Evolutionary conservation across 2,888 invertebrate species (phyloP).

Genomic region (Rhingia campestris): DNA sequence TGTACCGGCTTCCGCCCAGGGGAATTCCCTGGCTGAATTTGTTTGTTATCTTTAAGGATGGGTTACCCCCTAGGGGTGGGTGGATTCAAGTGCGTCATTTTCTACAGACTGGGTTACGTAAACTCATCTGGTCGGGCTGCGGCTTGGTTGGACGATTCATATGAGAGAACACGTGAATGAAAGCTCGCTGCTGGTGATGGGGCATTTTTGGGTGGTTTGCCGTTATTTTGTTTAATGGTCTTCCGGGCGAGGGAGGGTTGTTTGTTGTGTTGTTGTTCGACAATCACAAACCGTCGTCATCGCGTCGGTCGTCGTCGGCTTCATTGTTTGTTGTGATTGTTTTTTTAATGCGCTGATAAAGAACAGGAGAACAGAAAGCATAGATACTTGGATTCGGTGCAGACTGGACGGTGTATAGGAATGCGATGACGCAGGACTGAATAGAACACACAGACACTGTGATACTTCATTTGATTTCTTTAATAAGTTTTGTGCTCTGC

Average conservation of each 20-base stretch:
- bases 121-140: neutral
- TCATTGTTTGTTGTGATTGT: constrained; percentile 54
- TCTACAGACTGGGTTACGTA: constrained; percentile 10
- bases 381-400: constrained; percentile 4
- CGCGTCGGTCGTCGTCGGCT: neutral
- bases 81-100: neutral
- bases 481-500: neutral
- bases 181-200: neutral
- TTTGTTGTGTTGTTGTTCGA: constrained; percentile 15
- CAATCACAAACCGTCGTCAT: neutral
- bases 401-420: neutral
- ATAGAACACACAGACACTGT: neutral
- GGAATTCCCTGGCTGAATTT: constrained; percentile 15
- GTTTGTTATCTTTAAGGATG: constrained; percentile 19
- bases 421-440: constrained; percentile 26
- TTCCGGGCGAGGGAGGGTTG: neutral
- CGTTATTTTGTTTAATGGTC: constrained; percentile 3
- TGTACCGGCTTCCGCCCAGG: constrained; percentile 20
- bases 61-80: constrained; percentile 11
- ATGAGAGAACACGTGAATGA: neutral
- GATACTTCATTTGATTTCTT: constrained; percentile 3
- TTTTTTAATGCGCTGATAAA: constrained; percentile 67
- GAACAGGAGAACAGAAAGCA: constrained; percentile 52
- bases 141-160: neutral
- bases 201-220: constrained; percentile 17